Evolutionary conservation across 2,888 invertebrate species (phyloP), one percentile per base, ranked within the genome.

Genomic region (Andrena chrysosceles): DNA sequence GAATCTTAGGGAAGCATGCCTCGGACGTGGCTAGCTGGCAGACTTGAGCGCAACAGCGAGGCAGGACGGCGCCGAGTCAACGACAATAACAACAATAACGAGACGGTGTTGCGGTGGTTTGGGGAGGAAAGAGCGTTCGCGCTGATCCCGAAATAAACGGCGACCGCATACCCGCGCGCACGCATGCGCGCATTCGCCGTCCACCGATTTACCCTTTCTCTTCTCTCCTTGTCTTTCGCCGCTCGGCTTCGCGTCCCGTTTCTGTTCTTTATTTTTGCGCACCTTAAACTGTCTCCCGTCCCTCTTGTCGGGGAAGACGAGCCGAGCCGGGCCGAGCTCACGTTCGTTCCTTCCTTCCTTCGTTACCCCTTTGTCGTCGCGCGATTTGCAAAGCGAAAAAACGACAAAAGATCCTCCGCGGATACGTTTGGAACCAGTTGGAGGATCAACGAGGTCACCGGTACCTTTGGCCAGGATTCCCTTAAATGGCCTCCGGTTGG

Each of bases 401-500:
- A 66, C 81, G 82, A 86, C 78, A 78, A 87, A 87, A 70, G 70
- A 66, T 70, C 60, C 72, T 63, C 66, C 67, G 63, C 76, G 73
- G 79, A 81, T 68, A 77, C 75, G 77, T 81, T 84, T 62, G 81
- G 77, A 87, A 87, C 87, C 87, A 87, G 87, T 87, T 68, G 69
- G 85, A 87, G 88, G 83, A 90, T 89, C 88, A 87, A 86, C 84
- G 87, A 85, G 84, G 81, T 84, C 85, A 82, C 79, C 81, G 86
- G 81, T 83, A 83, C 81, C 91, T 87, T 89, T 92, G 91, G 88
- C 88, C 90, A 89, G 83, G 92, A 91, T 91, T 91, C 87, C 92
- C 92, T 91, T 92, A 92, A 91, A 92, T 91, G 92, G 92, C 79
- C 86, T 89, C 89, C 78, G 76, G 86, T 89, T 91, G 87, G 90